Percentiles rank a stretch among this genome's conserved stretches.
phyloP scores from a whole-genome alignment of 1,140 invertebrate species.

The Saccostrea glomerata region DNA sequence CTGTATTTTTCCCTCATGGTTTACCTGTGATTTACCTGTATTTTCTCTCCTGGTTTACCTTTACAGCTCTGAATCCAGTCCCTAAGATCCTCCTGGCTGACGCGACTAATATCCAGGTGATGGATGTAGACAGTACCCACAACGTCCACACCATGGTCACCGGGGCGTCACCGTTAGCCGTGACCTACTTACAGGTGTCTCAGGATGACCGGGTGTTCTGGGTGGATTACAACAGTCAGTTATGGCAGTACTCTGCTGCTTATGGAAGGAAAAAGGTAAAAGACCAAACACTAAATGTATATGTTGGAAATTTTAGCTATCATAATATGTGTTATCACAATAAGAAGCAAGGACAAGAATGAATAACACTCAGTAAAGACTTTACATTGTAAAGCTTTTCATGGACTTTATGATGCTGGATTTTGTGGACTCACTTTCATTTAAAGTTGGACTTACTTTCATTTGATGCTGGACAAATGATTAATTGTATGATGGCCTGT shows the following conservation, averaged over 20 bases:
- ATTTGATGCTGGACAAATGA: background rate
- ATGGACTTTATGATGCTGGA: background rate
- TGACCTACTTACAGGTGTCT: slow-evolving; percentile 72
- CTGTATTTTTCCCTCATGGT: too few relatives aligned
- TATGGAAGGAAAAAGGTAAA: slow-evolving; percentile 21
- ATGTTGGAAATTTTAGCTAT: too few relatives aligned
- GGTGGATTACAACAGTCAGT: slow-evolving; percentile 83
- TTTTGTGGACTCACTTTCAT: background rate
- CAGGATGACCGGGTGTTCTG: slow-evolving; percentile 88
- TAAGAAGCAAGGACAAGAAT: too few relatives aligned
- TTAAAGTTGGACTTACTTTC: too few relatives aligned
- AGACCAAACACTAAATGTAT: background rate
- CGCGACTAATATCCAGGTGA: slow-evolving; percentile 53
- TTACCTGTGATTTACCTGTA: background rate
- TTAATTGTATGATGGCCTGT: background rate
- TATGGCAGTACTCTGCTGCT: slow-evolving; percentile 41
- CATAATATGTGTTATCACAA: too few relatives aligned
- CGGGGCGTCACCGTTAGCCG: slow-evolving; percentile 60
- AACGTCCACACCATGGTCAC: slow-evolving; percentile 69
- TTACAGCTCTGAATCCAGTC: slow-evolving; percentile 85
- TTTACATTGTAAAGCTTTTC: background rate
- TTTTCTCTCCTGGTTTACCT: background rate
- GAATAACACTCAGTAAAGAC: background rate
- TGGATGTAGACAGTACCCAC: slow-evolving; percentile 66
- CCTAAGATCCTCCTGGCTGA: slow-evolving; percentile 88